Evolutionary conservation across 2,113 vertebrate genomes (phyloP), one percentile per base, ranked within the genome.

Genomic region (Gobio gobio): DNA sequence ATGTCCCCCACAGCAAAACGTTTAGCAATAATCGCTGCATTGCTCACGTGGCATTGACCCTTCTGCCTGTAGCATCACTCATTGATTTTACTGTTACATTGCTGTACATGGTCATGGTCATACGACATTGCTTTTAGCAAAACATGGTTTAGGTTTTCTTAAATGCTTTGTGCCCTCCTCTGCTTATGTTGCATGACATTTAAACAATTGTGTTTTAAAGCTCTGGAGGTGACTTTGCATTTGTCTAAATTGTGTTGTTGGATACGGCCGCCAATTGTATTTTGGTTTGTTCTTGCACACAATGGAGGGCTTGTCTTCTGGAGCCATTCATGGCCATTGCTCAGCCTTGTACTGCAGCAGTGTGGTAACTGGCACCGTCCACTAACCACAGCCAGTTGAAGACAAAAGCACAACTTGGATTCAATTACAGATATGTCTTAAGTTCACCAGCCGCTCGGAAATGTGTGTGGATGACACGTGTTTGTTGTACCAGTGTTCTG

Each of bases 281-380:
- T 20, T 54, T 56, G 63, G 29, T 51, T 82, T 78, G 5, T 45
- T 5, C 20, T 89, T 22, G 22, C 24, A 56, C 64, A 87, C 88
- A 89, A 85, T 87, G 72, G 75, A 59, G 12, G 22, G 40, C 47
- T 82, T 86, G 83, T 88, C 61, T 59, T 70, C 29, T 43, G 45
- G 73, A 68, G 74, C 51, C 75, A 70, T 81, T 66, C 14, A 14
- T 66, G 72, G 43, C 63, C 3, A 7, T 88, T 45, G 70, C 72
- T 82, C 86, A 36, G 54, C 86, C 10, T 45, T 13, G 82, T 33
- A 20, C 33, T 49, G 20, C 26, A 59, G 40, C 36, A 10, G 33
- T 47, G 20, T 83, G 78, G 88, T 89, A 87, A 83, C 88, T 89
- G 88, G 88, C 88, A 87, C 78, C 12, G 24, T 59, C 29, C 36